Percentiles rank a stretch among this genome's conserved stretches.
Conservation (phyloP, 2,888 invertebrate genomes). For the Apotomis turbidana region DNA sequence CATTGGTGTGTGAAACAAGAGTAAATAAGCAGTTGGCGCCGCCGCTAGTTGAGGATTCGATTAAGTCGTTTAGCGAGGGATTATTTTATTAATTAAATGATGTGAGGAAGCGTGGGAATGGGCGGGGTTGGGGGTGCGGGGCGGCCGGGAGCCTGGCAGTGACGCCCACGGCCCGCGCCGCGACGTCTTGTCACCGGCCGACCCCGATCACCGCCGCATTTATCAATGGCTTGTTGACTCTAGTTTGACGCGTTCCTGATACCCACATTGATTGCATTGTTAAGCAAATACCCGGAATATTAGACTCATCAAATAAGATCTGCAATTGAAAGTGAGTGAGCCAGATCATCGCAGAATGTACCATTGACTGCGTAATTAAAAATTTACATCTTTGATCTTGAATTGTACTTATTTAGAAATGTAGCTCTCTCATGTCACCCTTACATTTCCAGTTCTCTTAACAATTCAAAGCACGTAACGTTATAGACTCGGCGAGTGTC, state of each 20-base stretch:
- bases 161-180: slow-evolving; percentile 49
- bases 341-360: slow-evolving; percentile 24
- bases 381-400: neutral
- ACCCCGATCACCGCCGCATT: slow-evolving; percentile 61
- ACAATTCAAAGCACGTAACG: slow-evolving; percentile 25
- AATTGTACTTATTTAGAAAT: slow-evolving; percentile 13
- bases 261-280: slow-evolving; percentile 69
- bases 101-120: slow-evolving; percentile 52
- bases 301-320: slow-evolving; percentile 21
- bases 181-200: slow-evolving; percentile 49
- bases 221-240: slow-evolving; percentile 49
- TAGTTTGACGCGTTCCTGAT: slow-evolving; percentile 58
- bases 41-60: slow-evolving; percentile 10
- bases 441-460: slow-evolving; percentile 8
- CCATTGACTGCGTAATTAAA: neutral
- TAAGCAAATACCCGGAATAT: slow-evolving; percentile 46
- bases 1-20: slow-evolving; percentile 4
- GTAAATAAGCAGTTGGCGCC: slow-evolving; percentile 9
- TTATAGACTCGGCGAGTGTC: slow-evolving; percentile 20
- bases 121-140: slow-evolving; percentile 16
- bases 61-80: slow-evolving; percentile 22
- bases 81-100: slow-evolving; percentile 24
- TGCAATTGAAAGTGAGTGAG: slow-evolving; percentile 33
- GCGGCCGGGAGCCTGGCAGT: slow-evolving; percentile 36
- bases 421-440: slow-evolving; percentile 29